Evolutionary conservation across 2,113 vertebrate genomes (phyloP), one percentile per base, ranked within the genome.

Genomic region (Balaenoptera acutorostrata): DNA sequence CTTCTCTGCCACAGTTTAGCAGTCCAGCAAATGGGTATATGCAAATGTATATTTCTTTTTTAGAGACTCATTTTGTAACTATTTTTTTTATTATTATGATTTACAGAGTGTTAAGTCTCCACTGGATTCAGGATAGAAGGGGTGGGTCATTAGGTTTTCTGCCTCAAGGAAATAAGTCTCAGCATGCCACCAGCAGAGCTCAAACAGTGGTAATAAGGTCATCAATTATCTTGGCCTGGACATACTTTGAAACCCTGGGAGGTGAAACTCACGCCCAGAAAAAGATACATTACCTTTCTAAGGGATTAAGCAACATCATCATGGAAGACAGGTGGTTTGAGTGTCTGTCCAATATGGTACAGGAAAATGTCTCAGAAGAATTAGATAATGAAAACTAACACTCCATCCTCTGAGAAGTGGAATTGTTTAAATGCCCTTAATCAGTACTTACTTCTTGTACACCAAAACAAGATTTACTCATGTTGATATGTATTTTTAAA

Each of bases 71-170:
- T 92, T 69, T 95, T 89, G 13, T 68, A 93, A 72, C 78, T 63
- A 33, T 71, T 68, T 74, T 88, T 68, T 86, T 96, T 57, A 36
- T 93, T n/a, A 95, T 96, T 94, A 95, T 96, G 86, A 97, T 97
- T 98, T 96, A 93, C 61, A 95, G 93, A 95, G 33, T 97, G 92
- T 96, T 96, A 96, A 97, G 95, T 97, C 95, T 92, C 89, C 87
- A 93, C 86, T 97, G 93, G 95, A 97, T 90, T 97, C 85, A 57
- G 89, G 63, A 66, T 88, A 71, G 52, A 97, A 93, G 97, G 78
- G 92, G 96, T 96, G 98, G 97, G 93, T 98, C 98, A 97, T 98
- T 97, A 98, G 92, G 95, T 97, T 97, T 98, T 61, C 49, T 92
- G 96, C 97, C 89, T 97, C 83, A 74, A 97, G 95, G 89, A 98